phyloP scores from a whole-genome alignment of 2,888 invertebrate species.

The Clivina fossor region DNA sequence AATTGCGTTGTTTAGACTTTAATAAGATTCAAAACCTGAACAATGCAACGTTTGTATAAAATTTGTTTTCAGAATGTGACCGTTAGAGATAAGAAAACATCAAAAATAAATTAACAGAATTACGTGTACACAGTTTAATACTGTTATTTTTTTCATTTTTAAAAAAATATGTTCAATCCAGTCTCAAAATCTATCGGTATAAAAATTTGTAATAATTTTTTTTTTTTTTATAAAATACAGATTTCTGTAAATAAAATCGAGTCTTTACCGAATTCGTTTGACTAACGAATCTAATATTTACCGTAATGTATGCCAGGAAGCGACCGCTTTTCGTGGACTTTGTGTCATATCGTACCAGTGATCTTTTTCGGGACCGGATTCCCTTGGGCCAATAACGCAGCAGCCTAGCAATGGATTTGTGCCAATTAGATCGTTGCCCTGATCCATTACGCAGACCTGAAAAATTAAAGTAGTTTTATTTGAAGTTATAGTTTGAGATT shows the following conservation, averaged over 20 bases:
- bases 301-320: constrained; percentile 87
- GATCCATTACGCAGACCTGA: constrained; percentile 62
- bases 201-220: constrained; percentile 21
- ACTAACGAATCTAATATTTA: constrained; percentile 49
- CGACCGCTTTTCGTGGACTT: constrained; percentile 82
- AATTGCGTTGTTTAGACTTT: background rate
- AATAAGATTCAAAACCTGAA: background rate
- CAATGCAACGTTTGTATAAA: background rate
- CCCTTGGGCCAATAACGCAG: constrained; percentile 72
- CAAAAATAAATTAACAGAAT: constrained; percentile 13
- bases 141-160: constrained; percentile 24
- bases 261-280: constrained; percentile 10
- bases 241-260: constrained; percentile 12
- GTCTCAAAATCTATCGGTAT: constrained; percentile 22
- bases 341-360: constrained; percentile 91
- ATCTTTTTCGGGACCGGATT: constrained; percentile 69
- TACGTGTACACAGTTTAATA: constrained; percentile 19
- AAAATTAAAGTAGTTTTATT: constrained; percentile 6
- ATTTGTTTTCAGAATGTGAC: background rate
- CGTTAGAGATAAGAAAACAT: background rate
- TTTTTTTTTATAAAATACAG: constrained; percentile 22
- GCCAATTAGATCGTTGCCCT: constrained; percentile 65
- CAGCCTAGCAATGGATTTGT: constrained; percentile 66
- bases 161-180: constrained; percentile 29
- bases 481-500: constrained; percentile 1